phyloP scores from a whole-genome alignment of 2,113 vertebrate species.

The Harpagus bidentatus region DNA sequence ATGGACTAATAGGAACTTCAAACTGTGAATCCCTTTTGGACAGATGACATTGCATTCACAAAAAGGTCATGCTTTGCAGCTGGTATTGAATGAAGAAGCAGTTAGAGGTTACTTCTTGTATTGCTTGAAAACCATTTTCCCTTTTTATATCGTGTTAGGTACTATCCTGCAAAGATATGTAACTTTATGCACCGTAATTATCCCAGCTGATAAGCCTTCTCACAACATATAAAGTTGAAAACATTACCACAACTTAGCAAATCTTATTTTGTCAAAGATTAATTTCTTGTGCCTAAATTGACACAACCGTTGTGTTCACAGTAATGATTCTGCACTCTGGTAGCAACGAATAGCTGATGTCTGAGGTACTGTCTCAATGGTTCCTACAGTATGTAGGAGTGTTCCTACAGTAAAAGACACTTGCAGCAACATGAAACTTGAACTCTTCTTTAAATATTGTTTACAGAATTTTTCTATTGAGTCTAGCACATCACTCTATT shows the following conservation, averaged over 20 bases:
- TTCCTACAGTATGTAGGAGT: background rate
- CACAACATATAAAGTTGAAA: background rate
- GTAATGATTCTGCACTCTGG: background rate
- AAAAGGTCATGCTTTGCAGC: background rate
- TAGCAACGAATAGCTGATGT: background rate
- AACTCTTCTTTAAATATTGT: background rate
- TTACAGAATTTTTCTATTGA: background rate
- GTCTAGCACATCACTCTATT: background rate
- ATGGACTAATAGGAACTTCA: background rate
- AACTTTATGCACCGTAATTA: background rate
- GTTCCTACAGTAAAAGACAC: background rate
- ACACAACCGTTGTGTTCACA: background rate
- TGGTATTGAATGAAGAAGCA: background rate
- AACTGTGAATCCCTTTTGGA: background rate
- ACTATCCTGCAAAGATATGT: background rate
- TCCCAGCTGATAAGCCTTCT: background rate
- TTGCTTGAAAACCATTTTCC: background rate
- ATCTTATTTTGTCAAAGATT: background rate
- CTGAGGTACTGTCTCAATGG: background rate
- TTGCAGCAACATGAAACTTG: background rate
- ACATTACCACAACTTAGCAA: background rate
- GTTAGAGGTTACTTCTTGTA: background rate
- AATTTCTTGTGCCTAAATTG: background rate
- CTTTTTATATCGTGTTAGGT: background rate
- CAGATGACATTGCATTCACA: background rate